These are phyloP conservation scores for Leptopilina boulardi DNA, from an alignment of 1,140 invertebrate species.

Conservation along the genomic window DNA sequence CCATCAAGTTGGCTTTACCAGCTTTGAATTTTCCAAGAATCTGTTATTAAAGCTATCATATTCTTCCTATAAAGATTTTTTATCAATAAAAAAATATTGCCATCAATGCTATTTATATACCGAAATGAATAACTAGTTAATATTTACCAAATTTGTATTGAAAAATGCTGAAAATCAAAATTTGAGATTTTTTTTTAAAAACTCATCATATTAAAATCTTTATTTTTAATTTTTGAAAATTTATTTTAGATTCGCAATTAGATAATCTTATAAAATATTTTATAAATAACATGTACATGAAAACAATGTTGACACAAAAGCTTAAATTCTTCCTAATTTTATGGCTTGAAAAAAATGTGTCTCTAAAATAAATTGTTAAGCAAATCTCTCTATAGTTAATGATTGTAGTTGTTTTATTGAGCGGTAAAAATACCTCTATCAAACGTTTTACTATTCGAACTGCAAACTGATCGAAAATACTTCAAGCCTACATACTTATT, in stretches of 20 bases:
- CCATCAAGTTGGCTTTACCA: neutral
- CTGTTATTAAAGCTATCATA: neutral
- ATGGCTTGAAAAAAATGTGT: neutral
- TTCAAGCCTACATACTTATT: neutral
- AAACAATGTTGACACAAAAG: neutral
- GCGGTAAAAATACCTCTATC: neutral
- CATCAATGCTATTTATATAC: too few species aligned
- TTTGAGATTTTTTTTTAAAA: too few species aligned
- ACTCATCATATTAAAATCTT: too few species aligned
- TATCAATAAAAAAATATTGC: too few species aligned
- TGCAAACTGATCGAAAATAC: neutral
- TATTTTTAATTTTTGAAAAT: too few species aligned
- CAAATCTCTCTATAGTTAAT: neutral
- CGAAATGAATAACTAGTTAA: too few species aligned
- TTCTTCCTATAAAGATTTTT: neutral
- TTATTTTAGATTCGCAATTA: too few species aligned
- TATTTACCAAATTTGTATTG: too few species aligned
- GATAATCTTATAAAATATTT: too few species aligned
- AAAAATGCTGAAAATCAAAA: too few species aligned
- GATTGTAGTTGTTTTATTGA: neutral
- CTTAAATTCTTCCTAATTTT: neutral
- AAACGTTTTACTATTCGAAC: neutral
- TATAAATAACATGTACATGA: too few species aligned
- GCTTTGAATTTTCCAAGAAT: slow-evolving; percentile 16
- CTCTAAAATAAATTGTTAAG: neutral